Percentiles rank a stretch among this genome's conserved stretches.
These are phyloP conservation scores for Limonius californicus DNA, from an alignment of 1,140 invertebrate genomes.

Conservation along the genomic window DNA sequence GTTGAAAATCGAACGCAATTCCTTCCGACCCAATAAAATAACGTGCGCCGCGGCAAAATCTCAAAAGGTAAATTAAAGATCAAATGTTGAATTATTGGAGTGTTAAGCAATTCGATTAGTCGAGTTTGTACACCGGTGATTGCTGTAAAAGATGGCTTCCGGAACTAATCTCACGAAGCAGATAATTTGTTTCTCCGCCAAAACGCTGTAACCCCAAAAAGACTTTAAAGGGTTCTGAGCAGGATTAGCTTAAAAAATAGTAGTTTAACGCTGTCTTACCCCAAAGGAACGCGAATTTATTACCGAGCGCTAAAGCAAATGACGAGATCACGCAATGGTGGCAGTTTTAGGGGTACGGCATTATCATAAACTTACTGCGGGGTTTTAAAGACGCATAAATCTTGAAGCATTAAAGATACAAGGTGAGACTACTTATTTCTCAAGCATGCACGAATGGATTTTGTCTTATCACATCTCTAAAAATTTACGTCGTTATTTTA, in stretches of 20 bases:
- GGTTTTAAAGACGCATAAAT: background rate
- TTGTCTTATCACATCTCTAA: no score
- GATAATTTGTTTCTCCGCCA: background rate
- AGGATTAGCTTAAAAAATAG: background rate
- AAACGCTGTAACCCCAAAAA: background rate
- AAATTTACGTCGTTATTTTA: no score
- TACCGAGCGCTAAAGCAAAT: background rate
- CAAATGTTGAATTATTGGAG: background rate
- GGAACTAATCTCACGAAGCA: background rate
- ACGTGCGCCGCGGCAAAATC: background rate
- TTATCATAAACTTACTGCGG: background rate
- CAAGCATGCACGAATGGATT: no score
- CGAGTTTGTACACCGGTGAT: background rate
- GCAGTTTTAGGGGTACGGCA: background rate
- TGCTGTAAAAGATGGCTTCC: background rate
- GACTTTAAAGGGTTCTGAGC: background rate
- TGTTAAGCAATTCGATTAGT: background rate
- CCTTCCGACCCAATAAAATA: background rate
- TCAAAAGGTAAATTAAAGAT: background rate
- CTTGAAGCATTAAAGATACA: background rate
- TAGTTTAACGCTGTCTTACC: background rate
- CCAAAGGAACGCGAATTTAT: background rate
- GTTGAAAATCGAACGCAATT: background rate
- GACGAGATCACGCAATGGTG: slow-evolving; percentile 1
- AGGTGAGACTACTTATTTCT: no score